Evolutionary conservation across 1,140 invertebrate species (phyloP), one percentile per base, ranked within the genome.

Genomic region (Drosophila littoralis): DNA sequence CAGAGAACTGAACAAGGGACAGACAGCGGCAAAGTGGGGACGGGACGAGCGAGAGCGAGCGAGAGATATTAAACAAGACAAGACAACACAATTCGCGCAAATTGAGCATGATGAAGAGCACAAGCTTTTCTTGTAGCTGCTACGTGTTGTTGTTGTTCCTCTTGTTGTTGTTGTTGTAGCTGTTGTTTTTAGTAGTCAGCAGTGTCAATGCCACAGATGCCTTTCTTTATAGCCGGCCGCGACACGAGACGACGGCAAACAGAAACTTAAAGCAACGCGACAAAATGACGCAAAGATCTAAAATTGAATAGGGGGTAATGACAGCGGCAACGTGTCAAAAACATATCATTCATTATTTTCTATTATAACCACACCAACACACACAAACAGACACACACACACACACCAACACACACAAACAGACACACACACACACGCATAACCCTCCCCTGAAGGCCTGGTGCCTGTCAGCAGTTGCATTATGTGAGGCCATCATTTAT

Each of bases 311-410:
- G 74, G 52, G 80, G 75, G 67, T 84, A 79, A 79, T 77, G 80
- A 89, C 84, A 89, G 74, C 84, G 73, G 70, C 83, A 79, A 83
- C 84, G 79, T 91, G 89, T 91, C 89, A 91, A 77, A 91, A 91
- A 89, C 83, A 91, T 81, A 91, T 91, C 89, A 91, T 91, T 91
- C 89, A 91, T 91, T 91, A 91, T 91, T 91, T 91, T 91, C 89
- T 91, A 91, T 91, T 84, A 91, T 84, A 91, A 88, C 77, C 77
- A 59, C 70, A 71, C 51, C 73, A 40, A 52, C 43, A 58, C 54
- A 64, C n/a, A 61, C 50, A 66, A 15, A 36, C 45, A 51, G 17
- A 40, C 6, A 38, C 22, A 15, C 43, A 15, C 42, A 32, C 42
- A 22, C 12, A 12, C 5, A 48, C 5, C n/a, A n/a, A n/a, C 7